These are phyloP conservation scores for Drepana falcataria DNA, from an alignment of 2,888 invertebrate genomes.

Conservation along the genomic window DNA sequence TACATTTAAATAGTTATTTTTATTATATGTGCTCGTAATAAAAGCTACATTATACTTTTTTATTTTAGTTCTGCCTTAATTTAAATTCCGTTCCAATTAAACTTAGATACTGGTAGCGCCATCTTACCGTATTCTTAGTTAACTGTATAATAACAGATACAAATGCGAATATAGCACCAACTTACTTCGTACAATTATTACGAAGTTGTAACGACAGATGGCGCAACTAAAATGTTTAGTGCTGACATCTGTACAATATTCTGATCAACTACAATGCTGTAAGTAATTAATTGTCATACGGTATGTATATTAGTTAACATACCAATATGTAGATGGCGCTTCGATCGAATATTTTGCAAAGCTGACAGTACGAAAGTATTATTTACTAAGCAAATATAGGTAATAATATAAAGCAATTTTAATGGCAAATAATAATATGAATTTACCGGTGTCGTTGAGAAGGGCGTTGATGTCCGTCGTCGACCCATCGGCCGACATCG, in stretches of 20 bases:
- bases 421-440: not conserved
- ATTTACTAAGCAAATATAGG: no score
- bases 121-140: conserved; percentile 9
- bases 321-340: not conserved
- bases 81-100: no score
- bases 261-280: not conserved
- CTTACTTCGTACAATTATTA: not conserved
- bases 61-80: no score
- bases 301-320: not conserved
- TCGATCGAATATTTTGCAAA: no score
- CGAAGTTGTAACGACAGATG: not conserved
- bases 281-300: not conserved
- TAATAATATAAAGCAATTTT: not conserved
- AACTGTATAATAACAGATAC: no score
- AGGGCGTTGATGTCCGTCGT: conserved; percentile 80
- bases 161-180: no score
- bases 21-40: no score
- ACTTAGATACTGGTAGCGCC: conserved; percentile 11
- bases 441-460: conserved; percentile 81
- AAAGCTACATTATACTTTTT: no score
- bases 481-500: conserved; percentile 81
- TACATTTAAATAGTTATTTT: no score
- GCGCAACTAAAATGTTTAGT: not conserved
- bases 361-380: no score
- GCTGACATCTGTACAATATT: not conserved